Conservation (phyloP, 2,888 invertebrate genomes). For the Scaeva pyrastri region DNA sequence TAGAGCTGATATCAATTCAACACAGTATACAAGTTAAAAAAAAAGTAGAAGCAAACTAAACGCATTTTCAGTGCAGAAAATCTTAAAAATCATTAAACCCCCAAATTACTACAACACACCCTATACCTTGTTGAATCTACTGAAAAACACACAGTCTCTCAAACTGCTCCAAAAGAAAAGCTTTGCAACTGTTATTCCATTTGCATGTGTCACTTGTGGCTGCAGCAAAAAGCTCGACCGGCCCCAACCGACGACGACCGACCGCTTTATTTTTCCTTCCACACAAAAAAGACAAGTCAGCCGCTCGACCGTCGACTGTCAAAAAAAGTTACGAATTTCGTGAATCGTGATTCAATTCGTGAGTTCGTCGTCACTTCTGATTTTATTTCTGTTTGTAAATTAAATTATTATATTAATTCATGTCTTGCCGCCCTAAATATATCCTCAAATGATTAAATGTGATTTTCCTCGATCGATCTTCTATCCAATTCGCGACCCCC, state of each 20-base stretch:
- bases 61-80: too few relatives aligned
- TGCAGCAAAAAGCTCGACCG: conserved; percentile 62
- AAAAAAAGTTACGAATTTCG: conserved; percentile 34
- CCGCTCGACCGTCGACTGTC: conserved; percentile 48
- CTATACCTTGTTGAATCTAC: not conserved
- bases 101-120: not conserved
- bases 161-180: not conserved
- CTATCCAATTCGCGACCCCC: not conserved
- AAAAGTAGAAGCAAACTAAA: too few relatives aligned
- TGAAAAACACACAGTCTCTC: not conserved
- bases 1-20: too few relatives aligned
- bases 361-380: not conserved
- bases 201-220: conserved; percentile 64
- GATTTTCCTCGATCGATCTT: not conserved
- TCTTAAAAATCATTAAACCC: not conserved
- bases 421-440: not conserved
- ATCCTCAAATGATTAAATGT: not conserved
- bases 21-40: too few relatives aligned
- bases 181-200: conserved; percentile 17
- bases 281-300: conserved; percentile 44
- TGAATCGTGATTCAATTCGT: conserved; percentile 9
- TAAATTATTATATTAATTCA: conserved; percentile 34
- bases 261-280: conserved; percentile 28
- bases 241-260: too few relatives aligned
- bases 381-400: conserved; percentile 26